A percentile compares a stretch with the other conserved stretches of the same genome.
Conservation (phyloP, 64 coral and sea anemone species). For the Exaiptasia diaphana region DNA sequence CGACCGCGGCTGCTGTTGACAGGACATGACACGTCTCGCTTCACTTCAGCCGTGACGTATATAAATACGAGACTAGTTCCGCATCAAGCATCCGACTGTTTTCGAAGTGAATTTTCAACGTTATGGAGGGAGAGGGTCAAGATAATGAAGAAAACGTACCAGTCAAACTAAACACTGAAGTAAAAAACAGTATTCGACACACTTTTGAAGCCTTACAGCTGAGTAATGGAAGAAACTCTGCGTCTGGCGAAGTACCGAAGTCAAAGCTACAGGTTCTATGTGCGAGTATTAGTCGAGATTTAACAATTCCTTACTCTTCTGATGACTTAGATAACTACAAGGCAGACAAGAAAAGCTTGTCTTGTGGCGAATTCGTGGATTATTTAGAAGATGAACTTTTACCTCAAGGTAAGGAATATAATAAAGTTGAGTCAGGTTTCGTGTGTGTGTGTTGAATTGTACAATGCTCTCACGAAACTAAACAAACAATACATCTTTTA, state of each 20-base stretch:
- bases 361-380: constrained; percentile 15
- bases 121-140: not conserved
- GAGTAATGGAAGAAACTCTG: not conserved
- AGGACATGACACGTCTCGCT: not conserved
- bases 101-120: not conserved
- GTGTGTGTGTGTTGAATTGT: no score
- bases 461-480: no score
- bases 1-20: constrained; percentile 8
- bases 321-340: constrained; percentile 8
- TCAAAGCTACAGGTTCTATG: constrained; percentile 49
- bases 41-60: constrained; percentile 14
- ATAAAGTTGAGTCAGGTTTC: no score
- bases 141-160: not conserved
- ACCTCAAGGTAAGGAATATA: constrained; percentile 15
- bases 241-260: constrained; percentile 36
- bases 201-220: constrained; percentile 20
- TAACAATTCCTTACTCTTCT: not conserved
- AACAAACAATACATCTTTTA: no score
- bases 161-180: constrained; percentile 15
- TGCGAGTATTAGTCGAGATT: constrained; percentile 18
- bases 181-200: constrained; percentile 43
- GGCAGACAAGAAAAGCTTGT: not conserved
- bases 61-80: no score
- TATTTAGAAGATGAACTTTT: constrained; percentile 34
- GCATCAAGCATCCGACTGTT: no score